Evolutionary conservation across 2,888 invertebrate species (phyloP).

Genomic region (Lithophane socia): DNA sequence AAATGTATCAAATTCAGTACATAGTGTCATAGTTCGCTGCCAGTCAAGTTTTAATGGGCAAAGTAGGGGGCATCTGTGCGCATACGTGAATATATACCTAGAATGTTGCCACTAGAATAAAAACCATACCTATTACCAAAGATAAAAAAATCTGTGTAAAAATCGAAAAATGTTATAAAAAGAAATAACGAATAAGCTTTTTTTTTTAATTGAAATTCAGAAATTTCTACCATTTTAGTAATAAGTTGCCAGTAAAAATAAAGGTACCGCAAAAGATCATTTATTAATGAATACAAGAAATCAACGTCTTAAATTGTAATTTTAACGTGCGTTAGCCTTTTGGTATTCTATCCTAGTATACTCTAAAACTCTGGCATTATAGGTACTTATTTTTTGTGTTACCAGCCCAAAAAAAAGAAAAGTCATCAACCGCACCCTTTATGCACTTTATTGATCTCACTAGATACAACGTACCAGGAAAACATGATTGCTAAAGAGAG

Average conservation of each 20-base stretch:
- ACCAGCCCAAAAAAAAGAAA: neutral
- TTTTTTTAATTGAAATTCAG: neutral
- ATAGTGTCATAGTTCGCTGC: neutral
- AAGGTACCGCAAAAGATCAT: too few relatives aligned
- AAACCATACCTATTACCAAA: neutral
- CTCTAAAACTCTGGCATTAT: neutral
- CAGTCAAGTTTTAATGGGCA: neutral
- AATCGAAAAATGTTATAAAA: neutral
- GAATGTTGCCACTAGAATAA: constrained; percentile 19
- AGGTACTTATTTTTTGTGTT: neutral
- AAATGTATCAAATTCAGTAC: constrained; percentile 2
- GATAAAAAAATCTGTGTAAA: neutral
- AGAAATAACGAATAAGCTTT: neutral
- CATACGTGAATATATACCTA: constrained; percentile 19
- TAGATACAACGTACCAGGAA: constrained; percentile 28
- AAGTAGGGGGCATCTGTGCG: neutral
- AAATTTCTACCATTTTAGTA: neutral
- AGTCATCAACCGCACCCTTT: neutral
- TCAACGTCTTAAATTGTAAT: neutral
- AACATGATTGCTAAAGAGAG: constrained; percentile 31
- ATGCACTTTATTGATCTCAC: constrained; percentile 47
- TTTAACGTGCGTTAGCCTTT: neutral
- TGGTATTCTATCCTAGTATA: neutral
- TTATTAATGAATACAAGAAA: neutral
- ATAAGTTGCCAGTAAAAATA: neutral